Percentiles rank a stretch among this genome's conserved stretches.
Evolutionary conservation across 2,113 vertebrate species (phyloP).

Genomic region (Saguinus midas): DNA sequence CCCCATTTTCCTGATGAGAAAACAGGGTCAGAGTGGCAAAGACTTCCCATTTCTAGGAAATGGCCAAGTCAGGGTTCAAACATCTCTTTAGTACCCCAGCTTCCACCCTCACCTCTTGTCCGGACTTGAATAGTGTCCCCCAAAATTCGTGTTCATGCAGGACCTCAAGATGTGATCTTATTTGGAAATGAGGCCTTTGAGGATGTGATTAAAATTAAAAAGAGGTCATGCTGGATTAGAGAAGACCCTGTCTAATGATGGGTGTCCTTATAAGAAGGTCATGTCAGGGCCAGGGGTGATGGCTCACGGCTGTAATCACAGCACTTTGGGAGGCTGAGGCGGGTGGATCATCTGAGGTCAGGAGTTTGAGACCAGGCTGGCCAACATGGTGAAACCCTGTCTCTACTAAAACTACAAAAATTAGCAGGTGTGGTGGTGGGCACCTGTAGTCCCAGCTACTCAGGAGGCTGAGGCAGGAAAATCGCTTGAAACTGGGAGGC

Average conservation of each 20-base stretch:
- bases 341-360: no score
- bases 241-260: neutral
- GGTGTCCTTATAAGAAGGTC: neutral
- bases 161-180: neutral
- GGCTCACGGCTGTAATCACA: no score
- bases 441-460: no score
- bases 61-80: neutral
- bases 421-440: no score
- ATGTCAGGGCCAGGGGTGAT: neutral
- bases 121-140: neutral
- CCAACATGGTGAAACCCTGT: no score
- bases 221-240: neutral
- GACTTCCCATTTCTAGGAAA: neutral
- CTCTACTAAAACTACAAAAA: no score
- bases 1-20: neutral
- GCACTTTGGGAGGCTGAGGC: no score
- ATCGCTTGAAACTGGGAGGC: accelerated
- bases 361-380: no score
- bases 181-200: neutral
- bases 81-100: no score
- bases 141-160: neutral
- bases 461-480: no score
- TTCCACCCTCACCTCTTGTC: neutral
- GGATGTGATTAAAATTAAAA: neutral
- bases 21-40: neutral